Evolutionary conservation across 2,888 invertebrate species (phyloP).

Genomic region (Yponomeuta cagnagella): DNA sequence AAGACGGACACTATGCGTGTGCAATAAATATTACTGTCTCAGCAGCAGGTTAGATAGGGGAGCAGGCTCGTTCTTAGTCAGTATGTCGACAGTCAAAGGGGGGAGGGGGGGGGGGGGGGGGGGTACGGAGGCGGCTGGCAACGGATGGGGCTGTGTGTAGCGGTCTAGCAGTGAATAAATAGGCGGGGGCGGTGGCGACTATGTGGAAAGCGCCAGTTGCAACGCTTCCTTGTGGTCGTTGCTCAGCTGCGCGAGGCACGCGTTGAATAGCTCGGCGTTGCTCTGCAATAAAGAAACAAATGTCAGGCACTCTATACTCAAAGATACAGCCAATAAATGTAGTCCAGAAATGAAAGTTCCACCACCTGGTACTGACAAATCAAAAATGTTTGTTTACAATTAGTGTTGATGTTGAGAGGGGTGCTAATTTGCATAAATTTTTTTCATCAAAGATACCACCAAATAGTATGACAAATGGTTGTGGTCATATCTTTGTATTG

Average conservation of each 20-base stretch:
- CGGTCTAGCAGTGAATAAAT: constrained; percentile 26
- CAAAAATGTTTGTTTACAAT: too few relatives aligned
- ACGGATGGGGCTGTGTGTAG: constrained; percentile 9
- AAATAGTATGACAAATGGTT: too few relatives aligned
- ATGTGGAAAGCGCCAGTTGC: constrained; percentile 80
- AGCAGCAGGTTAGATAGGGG: background rate
- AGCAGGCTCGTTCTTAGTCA: background rate
- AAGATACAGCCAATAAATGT: too few relatives aligned
- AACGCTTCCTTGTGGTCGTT: constrained; percentile 90
- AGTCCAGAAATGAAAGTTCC: too few relatives aligned
- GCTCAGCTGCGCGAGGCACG: constrained; percentile 84
- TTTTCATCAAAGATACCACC: too few relatives aligned
- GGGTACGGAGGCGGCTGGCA: background rate
- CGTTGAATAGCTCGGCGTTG: constrained; percentile 86
- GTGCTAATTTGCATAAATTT: too few relatives aligned
- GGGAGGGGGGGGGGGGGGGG: too few relatives aligned
- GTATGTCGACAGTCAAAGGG: background rate
- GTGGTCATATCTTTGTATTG: too few relatives aligned
- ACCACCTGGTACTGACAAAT: too few relatives aligned
- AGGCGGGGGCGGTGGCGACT: constrained; percentile 28
- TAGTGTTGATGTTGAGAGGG: too few relatives aligned
- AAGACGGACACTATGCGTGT: constrained; percentile 12
- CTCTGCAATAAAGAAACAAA: constrained; percentile 65
- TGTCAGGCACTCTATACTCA: background rate
- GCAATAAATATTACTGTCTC: background rate